Conservation (phyloP, 2,113 vertebrate species). For the Nibea coibor region DNA sequence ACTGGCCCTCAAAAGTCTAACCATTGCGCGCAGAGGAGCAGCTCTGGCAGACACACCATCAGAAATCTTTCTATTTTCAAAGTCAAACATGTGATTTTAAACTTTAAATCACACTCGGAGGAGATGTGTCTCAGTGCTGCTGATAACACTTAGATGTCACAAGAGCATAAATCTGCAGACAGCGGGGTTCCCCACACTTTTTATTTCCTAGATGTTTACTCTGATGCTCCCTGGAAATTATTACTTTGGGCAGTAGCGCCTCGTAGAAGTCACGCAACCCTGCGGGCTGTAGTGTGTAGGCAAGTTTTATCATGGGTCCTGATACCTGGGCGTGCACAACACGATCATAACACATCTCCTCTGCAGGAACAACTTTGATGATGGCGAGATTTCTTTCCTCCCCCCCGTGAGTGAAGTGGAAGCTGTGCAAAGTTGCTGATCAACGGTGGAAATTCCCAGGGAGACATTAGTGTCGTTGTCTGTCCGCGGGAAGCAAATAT, state of each 20-base stretch:
- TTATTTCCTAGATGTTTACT: slow-evolving; percentile 66
- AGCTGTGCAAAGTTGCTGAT: slow-evolving; percentile 12
- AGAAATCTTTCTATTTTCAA: not conserved
- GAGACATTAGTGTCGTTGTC: slow-evolving; percentile 47
- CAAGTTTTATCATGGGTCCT: slow-evolving; percentile 68
- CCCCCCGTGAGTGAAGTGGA: not conserved
- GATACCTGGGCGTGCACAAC: slow-evolving; percentile 44
- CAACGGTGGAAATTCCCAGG: slow-evolving; percentile 61
- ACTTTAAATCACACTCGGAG: slow-evolving; percentile 6
- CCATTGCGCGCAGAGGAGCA: slow-evolving; percentile 9
- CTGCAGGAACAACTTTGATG: not conserved
- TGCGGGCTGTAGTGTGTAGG: slow-evolving; percentile 43
- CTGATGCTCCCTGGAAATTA: slow-evolving; percentile 69
- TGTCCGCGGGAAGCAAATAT: slow-evolving; percentile 76
- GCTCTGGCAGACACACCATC: not conserved
- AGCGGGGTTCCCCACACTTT: slow-evolving; percentile 62
- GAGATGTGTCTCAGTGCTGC: not conserved
- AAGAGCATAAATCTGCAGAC: slow-evolving; percentile 25
- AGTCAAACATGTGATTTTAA: not conserved
- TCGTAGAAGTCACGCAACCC: slow-evolving; percentile 75
- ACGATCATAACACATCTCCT: not conserved
- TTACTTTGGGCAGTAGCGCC: slow-evolving; percentile 61
- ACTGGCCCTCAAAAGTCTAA: slow-evolving; percentile 40
- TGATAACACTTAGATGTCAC: slow-evolving; percentile 12
- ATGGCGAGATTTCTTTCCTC: not conserved